Percentiles rank a stretch among this genome's conserved stretches.
Conservation (phyloP, 2,888 invertebrate species). For the Heliconius aoede region DNA sequence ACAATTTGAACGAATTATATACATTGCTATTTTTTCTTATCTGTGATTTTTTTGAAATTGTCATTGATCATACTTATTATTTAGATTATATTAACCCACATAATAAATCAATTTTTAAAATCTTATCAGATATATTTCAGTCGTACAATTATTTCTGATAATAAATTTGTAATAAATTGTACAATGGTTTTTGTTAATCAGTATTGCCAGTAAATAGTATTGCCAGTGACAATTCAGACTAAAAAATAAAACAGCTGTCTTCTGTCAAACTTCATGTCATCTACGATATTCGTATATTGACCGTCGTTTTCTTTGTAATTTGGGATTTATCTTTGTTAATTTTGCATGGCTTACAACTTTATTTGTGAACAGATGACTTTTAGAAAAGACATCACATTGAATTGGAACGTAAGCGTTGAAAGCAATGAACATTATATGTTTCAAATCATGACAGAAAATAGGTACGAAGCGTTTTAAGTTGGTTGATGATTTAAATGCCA, state of each 20-base stretch:
- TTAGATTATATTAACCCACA: background rate
- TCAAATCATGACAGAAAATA: slow-evolving; percentile 78
- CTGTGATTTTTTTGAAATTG: background rate
- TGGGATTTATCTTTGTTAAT: slow-evolving; percentile 30
- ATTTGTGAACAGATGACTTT: slow-evolving; percentile 67
- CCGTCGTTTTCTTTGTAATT: slow-evolving; percentile 23
- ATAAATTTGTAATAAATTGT: too few relatives aligned
- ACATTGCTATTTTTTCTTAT: background rate
- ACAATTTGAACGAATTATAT: background rate
- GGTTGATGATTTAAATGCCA: background rate
- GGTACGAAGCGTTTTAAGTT: slow-evolving; percentile 55
- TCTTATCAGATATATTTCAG: slow-evolving; percentile 1
- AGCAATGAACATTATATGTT: slow-evolving; percentile 68
- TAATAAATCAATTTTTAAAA: background rate
- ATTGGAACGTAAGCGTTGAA: slow-evolving; percentile 64
- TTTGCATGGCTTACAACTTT: slow-evolving; percentile 33
- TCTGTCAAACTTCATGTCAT: slow-evolving; percentile 37
- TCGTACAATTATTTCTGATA: background rate
- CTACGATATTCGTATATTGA: slow-evolving; percentile 20
- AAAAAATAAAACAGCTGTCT: slow-evolving; percentile 44
- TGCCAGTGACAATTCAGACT: slow-evolving; percentile 23
- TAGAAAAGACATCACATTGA: slow-evolving; percentile 59
- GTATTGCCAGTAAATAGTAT: slow-evolving; percentile 3
- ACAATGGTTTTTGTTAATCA: background rate
- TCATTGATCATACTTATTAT: background rate